A percentile compares a stretch with the other conserved stretches of the same genome.
Conservation (phyloP, 37 sponge, comb jelly and placozoan species). For the Aphrocallistes beatrix region DNA sequence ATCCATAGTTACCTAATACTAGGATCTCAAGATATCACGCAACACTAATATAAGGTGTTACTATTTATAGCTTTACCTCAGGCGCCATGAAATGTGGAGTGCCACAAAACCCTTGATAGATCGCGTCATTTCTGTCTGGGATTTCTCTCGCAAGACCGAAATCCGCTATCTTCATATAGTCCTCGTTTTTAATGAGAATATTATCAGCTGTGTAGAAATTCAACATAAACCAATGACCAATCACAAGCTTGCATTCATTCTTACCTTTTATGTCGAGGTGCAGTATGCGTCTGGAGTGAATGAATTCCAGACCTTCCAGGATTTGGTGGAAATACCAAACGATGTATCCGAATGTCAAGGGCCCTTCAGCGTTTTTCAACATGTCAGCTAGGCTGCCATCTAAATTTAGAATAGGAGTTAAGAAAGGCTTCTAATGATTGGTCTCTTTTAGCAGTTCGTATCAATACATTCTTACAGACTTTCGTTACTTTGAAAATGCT, state of each 20-base stretch:
- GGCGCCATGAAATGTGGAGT: neutral
- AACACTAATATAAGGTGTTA: too few relatives aligned
- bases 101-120: neutral
- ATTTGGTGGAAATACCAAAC: constrained; percentile 10
- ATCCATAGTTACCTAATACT: too few relatives aligned
- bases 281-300: neutral
- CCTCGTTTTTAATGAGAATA: neutral
- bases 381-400: constrained; percentile 3
- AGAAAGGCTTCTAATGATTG: too few relatives aligned
- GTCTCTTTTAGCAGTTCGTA: too few relatives aligned
- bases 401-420: neutral
- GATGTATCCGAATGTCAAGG: neutral
- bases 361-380: neutral
- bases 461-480: too few relatives aligned
- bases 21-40: too few relatives aligned
- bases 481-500: too few relatives aligned
- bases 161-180: neutral
- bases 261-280: constrained; percentile 11
- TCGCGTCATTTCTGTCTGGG: neutral
- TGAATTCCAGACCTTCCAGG: neutral
- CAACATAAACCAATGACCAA: neutral
- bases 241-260: neutral
- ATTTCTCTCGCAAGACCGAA: neutral
- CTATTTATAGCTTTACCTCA: neutral
- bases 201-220: neutral